Conservation (phyloP, 2,113 vertebrate genomes). For the Corydoras sp. region DNA sequence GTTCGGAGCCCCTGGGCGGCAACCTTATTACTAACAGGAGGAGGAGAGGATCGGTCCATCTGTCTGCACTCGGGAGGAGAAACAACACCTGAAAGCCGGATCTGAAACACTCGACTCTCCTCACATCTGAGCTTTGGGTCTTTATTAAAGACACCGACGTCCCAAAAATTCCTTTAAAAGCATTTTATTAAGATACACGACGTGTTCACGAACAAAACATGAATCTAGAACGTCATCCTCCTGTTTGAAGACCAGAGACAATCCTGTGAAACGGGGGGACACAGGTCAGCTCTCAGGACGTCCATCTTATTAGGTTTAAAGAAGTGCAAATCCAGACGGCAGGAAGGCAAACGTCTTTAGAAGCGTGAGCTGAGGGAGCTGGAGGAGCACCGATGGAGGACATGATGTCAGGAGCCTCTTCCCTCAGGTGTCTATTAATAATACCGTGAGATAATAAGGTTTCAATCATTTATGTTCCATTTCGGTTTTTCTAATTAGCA, state of each 20-base stretch:
- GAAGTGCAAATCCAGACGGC: constrained; percentile 3
- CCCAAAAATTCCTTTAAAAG: no score
- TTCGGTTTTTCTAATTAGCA: constrained; percentile 50
- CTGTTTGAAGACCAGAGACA: no score
- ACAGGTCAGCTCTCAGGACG: neutral
- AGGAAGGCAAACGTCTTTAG: constrained; percentile 32
- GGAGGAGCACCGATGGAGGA: constrained; percentile 33
- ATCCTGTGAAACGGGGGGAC: no score
- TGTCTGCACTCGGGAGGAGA: constrained; percentile 23
- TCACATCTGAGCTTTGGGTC: neutral
- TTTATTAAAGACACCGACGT: neutral
- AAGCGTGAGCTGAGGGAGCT: constrained; percentile 6
- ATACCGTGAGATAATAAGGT: constrained; percentile 46
- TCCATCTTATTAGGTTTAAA: constrained; percentile 8
- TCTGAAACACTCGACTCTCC: neutral
- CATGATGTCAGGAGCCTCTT: constrained; percentile 37
- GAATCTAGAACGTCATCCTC: no score
- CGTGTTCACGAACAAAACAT: no score
- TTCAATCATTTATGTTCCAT: constrained; percentile 50
- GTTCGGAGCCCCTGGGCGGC: constrained; percentile 12
- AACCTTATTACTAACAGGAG: constrained; percentile 35
- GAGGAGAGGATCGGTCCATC: constrained; percentile 33
- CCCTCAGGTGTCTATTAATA: constrained; percentile 42
- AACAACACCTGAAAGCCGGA: constrained; percentile 22
- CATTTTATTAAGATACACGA: no score